These are phyloP conservation scores for Hemitrygon akajei DNA, from an alignment of 2,797 vertebrate species.

Conservation along the genomic window DNA sequence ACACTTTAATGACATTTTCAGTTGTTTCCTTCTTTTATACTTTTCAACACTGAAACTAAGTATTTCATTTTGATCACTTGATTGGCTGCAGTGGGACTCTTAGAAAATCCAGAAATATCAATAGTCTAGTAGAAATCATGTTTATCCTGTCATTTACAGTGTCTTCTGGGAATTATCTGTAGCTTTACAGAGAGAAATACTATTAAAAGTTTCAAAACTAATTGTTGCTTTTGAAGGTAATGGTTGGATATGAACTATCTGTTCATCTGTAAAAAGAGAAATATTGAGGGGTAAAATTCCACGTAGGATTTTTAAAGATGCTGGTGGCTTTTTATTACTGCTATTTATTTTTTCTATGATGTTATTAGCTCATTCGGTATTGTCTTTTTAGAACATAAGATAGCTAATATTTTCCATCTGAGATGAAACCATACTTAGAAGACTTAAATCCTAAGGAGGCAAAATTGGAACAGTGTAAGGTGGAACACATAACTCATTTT, in stretches of 20 bases:
- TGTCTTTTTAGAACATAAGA: constrained; percentile 50
- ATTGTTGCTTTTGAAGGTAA: constrained; percentile 71
- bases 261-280: constrained; percentile 69
- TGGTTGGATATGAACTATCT: constrained; percentile 64
- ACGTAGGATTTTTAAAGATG: constrained; percentile 64
- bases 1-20: constrained; percentile 44
- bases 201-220: constrained; percentile 77
- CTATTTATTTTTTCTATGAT: constrained; percentile 62
- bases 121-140: constrained; percentile 69
- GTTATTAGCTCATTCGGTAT: constrained; percentile 55
- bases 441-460: neutral
- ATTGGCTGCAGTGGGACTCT: constrained; percentile 74
- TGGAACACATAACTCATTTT: neutral
- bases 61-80: constrained; percentile 74
- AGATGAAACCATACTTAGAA: neutral
- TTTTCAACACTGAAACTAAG: constrained; percentile 61
- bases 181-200: constrained; percentile 65
- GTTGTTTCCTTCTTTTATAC: constrained; percentile 59
- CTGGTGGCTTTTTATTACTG: constrained; percentile 71
- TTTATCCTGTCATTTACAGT: constrained; percentile 59
- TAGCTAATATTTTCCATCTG: constrained; percentile 51
- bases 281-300: constrained; percentile 67
- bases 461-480: neutral
- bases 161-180: constrained; percentile 57
- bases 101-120: constrained; percentile 69